Conservation (phyloP, 2,797 vertebrate species). For the Varecia variegata region DNA sequence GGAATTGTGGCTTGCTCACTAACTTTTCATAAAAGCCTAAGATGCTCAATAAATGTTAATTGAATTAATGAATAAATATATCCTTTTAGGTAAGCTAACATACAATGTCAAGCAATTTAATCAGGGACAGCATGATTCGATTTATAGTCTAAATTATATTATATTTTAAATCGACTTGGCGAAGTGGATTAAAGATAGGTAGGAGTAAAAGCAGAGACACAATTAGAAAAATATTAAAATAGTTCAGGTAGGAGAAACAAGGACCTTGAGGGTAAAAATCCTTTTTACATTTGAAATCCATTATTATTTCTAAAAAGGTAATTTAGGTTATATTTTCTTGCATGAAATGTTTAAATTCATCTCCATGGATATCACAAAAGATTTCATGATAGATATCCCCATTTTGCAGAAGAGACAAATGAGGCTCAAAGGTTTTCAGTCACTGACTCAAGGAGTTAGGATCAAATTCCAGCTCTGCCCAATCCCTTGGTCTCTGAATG, state of each 20-base stretch:
- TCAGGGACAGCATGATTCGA: background rate
- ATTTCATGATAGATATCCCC: background rate
- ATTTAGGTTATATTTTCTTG: background rate
- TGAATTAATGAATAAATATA: slow-evolving; percentile 13
- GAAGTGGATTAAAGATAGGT: background rate
- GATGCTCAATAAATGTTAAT: background rate
- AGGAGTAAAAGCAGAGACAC: background rate
- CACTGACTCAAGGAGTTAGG: background rate
- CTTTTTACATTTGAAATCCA: background rate
- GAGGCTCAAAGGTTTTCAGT: background rate
- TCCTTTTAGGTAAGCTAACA: background rate
- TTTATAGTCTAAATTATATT: background rate
- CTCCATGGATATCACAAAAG: background rate
- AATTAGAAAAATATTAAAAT: background rate
- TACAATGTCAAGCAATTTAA: background rate
- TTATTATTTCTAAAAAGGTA: background rate
- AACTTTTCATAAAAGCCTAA: background rate
- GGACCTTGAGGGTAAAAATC: background rate
- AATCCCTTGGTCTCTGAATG: background rate
- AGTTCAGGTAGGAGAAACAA: background rate
- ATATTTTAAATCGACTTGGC: background rate
- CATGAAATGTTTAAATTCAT: background rate
- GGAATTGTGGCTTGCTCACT: background rate
- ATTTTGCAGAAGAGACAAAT: background rate
- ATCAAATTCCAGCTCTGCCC: background rate